Base-by-base conservation (phyloP, 2,888 invertebrate genomes). In the Plemyria rubiginata region DNA sequence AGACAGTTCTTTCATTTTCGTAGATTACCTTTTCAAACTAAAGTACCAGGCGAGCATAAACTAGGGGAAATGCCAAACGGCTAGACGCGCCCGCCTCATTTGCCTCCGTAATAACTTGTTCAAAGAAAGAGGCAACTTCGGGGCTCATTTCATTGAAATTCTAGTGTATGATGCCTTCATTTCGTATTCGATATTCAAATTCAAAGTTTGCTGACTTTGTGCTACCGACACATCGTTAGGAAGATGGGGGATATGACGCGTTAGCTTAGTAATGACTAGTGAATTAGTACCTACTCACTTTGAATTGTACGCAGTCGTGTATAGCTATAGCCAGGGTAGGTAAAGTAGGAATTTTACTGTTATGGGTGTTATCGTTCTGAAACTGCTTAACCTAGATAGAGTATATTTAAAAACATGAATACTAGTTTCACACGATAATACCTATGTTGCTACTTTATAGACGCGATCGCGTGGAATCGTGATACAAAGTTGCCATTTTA, bases 21-120 rank as follows among this genome's bases (percentile, higher is more conserved):
- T 16, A 56, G 59, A 56, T 60, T 60, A 60, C 56, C 52, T 49
- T 64, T 53, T 43, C 51, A 55, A 43, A 38, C 48, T 12, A 60
- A 63, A 58, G 66, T 66, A 65, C 58, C 54, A 66, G 60, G 64
- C 46, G 46, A 28, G 46, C 58, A 66, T 66, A 62, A 68, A 66
- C 54, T 62, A 46, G 46, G 55, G 62, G 64, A 66, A 62, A 66
- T 66, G 48, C 61, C 60, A 54, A 62, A 62, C n/a, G 56, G 59
- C 63, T 63, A 59, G 57, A 53, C 62, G 55, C 49, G 59, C 43
- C 49, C 49, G 60, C 50, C 54, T 65, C 62, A 65, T 69, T 69
- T 62, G 55, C 60, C 48, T 65, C 22, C 45, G 53, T 57, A 60
- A 63, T 62, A 65, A 65, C 68, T 66, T 53, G 51, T 52, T 62